These are phyloP conservation scores for Malacoraja senta DNA, from an alignment of 2,797 vertebrate species.

Conservation along the genomic window DNA sequence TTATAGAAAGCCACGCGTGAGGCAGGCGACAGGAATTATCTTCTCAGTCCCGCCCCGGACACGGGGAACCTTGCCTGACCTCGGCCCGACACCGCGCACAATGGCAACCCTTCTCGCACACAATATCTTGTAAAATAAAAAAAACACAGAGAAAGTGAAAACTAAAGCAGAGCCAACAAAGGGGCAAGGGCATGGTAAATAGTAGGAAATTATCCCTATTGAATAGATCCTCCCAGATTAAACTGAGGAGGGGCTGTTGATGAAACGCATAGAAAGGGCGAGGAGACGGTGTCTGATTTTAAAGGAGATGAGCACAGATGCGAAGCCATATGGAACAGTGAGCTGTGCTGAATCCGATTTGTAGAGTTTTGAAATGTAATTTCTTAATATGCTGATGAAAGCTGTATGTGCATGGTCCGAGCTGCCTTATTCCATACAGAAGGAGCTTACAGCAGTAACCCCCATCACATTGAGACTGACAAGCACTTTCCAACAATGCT, in stretches of 20 bases:
- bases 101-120: background rate
- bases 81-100: background rate
- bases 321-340: constrained; percentile 2
- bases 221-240: constrained; percentile 12
- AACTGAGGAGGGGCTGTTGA: background rate
- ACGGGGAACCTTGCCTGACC: background rate
- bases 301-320: constrained; percentile 22
- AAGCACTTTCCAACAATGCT: background rate
- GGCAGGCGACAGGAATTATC: background rate
- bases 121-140: no score
- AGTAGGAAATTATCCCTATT: background rate
- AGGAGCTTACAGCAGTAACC: background rate
- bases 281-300: background rate
- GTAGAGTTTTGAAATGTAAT: constrained; percentile 29
- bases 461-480: background rate
- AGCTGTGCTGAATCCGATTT: constrained; percentile 28
- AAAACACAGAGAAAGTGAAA: background rate
- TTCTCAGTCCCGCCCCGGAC: background rate
- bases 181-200: background rate
- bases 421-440: background rate
- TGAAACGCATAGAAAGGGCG: background rate
- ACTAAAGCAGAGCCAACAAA: background rate
- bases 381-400: constrained; percentile 20
- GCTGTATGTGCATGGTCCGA: background rate
- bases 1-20: constrained; percentile 28